Evolutionary conservation across 1,140 invertebrate species (phyloP), one percentile per base, ranked within the genome.

Genomic region (Heliconius melpomene): DNA sequence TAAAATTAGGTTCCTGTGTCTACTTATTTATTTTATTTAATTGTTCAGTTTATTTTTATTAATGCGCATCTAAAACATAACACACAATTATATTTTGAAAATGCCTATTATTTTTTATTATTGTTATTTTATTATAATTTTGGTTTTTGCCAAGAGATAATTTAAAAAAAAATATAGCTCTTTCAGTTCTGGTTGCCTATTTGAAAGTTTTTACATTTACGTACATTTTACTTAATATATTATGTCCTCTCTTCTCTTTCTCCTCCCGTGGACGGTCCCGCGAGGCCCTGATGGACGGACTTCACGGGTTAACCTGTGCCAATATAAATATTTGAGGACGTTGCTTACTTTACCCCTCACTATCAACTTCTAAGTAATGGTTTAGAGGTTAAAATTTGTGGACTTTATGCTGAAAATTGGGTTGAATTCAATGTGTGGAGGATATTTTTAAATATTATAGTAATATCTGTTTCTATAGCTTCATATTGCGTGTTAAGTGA

Each of bases 301-400:
- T 77, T 83, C 77, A 85, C 83, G 89, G 91, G 90, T 91, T 92
- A 92, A 91, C 92, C 89, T 90, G 86, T 89, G 86, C 86, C 89
- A 89, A 87, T 87, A 88, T 94, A 92, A 94, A 94, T 94, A 94
- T 93, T 93, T 93, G 91, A 94, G 79, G 82, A 90, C 83, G 82
- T 83, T 78, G 82, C 80, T 80, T 83, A 81, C 79, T 79, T 74
- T 77, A 72, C 77, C 76, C 72, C 73, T 72, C 60, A 79, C 77
- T 81, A 78, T 75, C 78, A 74, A 75, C 72, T 78, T 81, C 73
- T 81, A 78, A 72, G 73, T 81, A 81, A 81, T 76, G 79, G 52
- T 70, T 26, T 74, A 54, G 72, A 77, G 66, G 76, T 75, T 70
- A 36, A n/a, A 71, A 76, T 54, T 73, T 52, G 23, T 73, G 6